phyloP scores from a whole-genome alignment of 2,888 invertebrate genomes.

The Lissocephala sabroskyi region DNA sequence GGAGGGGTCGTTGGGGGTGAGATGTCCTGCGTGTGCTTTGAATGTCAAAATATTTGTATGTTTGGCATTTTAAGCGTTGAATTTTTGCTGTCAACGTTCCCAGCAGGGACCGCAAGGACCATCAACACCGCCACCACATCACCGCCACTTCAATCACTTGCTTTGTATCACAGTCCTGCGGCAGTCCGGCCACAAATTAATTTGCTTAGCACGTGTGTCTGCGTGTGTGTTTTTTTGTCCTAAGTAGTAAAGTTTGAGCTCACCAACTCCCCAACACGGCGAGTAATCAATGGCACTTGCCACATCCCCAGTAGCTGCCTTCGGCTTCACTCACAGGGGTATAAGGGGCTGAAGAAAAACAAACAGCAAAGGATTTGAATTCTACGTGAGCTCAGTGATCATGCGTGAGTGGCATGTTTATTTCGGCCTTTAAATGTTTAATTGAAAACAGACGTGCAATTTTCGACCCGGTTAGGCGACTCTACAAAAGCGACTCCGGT shows the following conservation, averaged over 20 bases:
- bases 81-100: conserved; percentile 57
- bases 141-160: conserved; percentile 13
- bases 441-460: neutral
- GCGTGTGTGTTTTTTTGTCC: conserved; percentile 21
- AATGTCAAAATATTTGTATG: conserved; percentile 63
- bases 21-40: conserved; percentile 39
- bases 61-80: conserved; percentile 63
- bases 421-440: conserved; percentile 1
- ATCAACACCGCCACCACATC: neutral
- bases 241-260: conserved; percentile 28
- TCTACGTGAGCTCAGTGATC: no score
- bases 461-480: no score
- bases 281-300: neutral
- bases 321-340: neutral
- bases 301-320: no score
- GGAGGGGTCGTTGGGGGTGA: neutral
- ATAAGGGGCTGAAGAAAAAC: no score
- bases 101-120: conserved; percentile 10
- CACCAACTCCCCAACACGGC: neutral
- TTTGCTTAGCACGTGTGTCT: conserved; percentile 48
- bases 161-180: conserved; percentile 9
- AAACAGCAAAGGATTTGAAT: no score
- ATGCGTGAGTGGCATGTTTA: no score
- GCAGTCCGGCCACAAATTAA: conserved; percentile 28
- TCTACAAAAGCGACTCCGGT: no score